Conservation (phyloP, 2,797 vertebrate genomes). For the Cheirogaleus major region DNA sequence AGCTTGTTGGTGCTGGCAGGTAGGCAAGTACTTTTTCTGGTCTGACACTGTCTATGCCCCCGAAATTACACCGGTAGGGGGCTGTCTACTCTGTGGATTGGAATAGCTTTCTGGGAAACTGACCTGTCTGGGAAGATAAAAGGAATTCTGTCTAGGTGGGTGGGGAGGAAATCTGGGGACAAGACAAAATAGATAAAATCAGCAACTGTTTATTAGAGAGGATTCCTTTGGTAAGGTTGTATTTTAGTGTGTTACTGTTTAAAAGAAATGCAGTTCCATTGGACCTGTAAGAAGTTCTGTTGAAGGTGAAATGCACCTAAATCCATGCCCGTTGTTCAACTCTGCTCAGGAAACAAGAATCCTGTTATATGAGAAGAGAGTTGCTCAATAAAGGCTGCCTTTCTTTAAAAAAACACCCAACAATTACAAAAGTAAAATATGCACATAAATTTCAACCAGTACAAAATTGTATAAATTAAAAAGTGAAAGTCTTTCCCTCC, state of each 20-base stretch:
- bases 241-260: constrained; percentile 32
- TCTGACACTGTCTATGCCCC: constrained; percentile 31
- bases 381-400: not conserved
- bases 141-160: not conserved
- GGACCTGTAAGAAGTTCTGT: not conserved
- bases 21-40: constrained; percentile 35
- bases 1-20: not conserved
- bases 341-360: not conserved
- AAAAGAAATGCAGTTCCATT: constrained; percentile 14
- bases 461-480: not conserved
- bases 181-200: not conserved
- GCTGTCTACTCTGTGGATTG: constrained; percentile 72
- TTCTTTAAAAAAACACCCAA: constrained; percentile 21
- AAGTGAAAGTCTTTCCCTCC: not conserved
- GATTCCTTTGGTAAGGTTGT: not conserved
- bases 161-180: not conserved
- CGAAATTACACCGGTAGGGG: constrained; percentile 69
- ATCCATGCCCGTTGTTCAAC: not conserved
- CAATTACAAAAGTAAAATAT: constrained; percentile 1
- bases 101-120: constrained; percentile 50
- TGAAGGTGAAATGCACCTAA: constrained; percentile 15
- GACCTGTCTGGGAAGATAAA: constrained; percentile 15
- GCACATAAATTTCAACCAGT: not conserved
- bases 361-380: not conserved
- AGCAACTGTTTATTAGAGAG: constrained; percentile 1